These are phyloP conservation scores for Drosophila pseudotalamancana DNA, from an alignment of 2,888 invertebrate species.

Conservation along the genomic window DNA sequence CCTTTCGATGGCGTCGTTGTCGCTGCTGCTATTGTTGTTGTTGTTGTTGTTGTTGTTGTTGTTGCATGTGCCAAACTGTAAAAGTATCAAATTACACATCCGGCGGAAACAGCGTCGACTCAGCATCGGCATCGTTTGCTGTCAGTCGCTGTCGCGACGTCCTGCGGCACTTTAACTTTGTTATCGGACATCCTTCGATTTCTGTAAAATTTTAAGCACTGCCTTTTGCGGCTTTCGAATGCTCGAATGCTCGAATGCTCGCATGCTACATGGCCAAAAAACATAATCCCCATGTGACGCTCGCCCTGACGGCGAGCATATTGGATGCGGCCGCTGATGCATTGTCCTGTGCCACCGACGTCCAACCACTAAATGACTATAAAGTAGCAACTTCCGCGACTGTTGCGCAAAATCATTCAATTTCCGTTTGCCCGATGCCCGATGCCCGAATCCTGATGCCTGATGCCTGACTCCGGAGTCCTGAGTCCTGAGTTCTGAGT, in stretches of 20 bases:
- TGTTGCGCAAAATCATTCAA: conserved; percentile 83
- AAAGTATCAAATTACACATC: conserved; percentile 82
- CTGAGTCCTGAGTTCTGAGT: conserved; percentile 5
- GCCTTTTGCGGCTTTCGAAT: conserved; percentile 47
- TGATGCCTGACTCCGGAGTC: conserved; percentile 7
- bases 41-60: conserved; percentile 17
- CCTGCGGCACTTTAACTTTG: conserved; percentile 71
- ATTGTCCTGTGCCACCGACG: conserved; percentile 58
- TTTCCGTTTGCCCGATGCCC: conserved; percentile 72
- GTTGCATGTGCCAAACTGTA: conserved; percentile 63
- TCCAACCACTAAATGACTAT: conserved; percentile 83
- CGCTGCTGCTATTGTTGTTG: not conserved
- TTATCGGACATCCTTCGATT: conserved; percentile 76
- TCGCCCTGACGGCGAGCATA: conserved; percentile 40
- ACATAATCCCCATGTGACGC: conserved; percentile 63
- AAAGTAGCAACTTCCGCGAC: conserved; percentile 82
- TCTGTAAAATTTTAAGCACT: conserved; percentile 58
- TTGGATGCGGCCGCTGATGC: conserved; percentile 46
- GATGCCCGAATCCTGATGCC: not conserved
- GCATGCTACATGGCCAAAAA: no score
- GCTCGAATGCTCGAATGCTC: no score
- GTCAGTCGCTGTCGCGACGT: conserved; percentile 45
- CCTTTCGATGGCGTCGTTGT: conserved; percentile 41
- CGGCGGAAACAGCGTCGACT: conserved; percentile 75
- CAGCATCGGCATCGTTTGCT: conserved; percentile 33